A percentile compares a stretch with the other conserved stretches of the same genome.
Conservation (phyloP, 2,797 vertebrate species). For the Anguilla pacifica region DNA sequence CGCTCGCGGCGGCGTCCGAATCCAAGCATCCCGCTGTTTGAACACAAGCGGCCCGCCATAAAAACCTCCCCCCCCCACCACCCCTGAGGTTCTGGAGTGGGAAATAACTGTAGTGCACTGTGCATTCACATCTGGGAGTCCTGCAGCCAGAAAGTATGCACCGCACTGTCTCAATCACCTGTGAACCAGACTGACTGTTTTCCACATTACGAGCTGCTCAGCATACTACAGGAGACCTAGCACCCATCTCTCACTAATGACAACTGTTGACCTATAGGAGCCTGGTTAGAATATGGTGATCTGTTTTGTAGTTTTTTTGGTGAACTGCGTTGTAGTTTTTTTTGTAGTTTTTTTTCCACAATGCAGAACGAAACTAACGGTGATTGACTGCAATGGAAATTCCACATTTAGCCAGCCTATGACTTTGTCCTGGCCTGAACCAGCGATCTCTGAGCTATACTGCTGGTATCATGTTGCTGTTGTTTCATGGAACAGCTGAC, state of each 20-base stretch:
- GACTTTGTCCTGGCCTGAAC: background rate
- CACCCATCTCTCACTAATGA: background rate
- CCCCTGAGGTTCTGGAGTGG: background rate
- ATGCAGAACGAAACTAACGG: background rate
- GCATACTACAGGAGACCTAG: background rate
- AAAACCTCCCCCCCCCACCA: background rate
- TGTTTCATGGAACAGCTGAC: background rate
- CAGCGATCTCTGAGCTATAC: background rate
- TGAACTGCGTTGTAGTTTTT: background rate
- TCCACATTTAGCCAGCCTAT: background rate
- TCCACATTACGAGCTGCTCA: background rate
- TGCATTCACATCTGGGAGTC: background rate
- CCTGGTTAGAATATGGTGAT: background rate
- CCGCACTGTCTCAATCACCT: background rate
- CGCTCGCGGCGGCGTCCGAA: background rate
- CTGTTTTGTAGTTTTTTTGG: background rate
- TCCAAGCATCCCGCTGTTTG: background rate
- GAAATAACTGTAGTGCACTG: background rate
- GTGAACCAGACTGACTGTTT: background rate
- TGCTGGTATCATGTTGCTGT: background rate
- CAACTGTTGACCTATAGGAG: background rate
- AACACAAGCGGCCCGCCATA: background rate
- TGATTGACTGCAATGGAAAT: background rate
- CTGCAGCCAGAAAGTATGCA: background rate
- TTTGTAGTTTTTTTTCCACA: background rate